Evolutionary conservation across 1,140 invertebrate genomes (phyloP), one percentile per base, ranked within the genome.

Genomic region (Atta texana): DNA sequence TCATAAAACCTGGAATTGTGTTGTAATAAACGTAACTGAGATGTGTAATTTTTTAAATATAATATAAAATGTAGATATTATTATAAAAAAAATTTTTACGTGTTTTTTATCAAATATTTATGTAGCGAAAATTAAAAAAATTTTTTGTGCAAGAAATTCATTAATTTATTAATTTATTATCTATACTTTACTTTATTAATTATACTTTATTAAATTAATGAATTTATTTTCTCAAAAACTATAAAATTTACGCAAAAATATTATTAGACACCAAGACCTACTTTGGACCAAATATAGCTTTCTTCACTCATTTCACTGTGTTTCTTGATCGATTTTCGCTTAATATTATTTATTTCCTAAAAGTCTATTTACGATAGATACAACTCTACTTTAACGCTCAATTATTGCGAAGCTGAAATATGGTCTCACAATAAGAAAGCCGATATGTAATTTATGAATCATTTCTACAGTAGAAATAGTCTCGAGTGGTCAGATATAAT

Each of bases 401-500:
- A 51, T 51, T 34, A 57, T 18, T 16, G 18, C 39, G 2, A 78
- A 44, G 14, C 49, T 21, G 44, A 55, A 39, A 39, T 71, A 24
- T 4, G 14, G 10, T 55, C 34, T 68, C 6, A 31, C 49, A 53
- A 16, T 31, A 55, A 14, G n/a, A 69, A 55, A 69, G 14, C 5
- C 10, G 39, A 78, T 66, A 34, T 16, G 2, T 80, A 55, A 69
- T 69, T 68, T 69, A 80, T 39, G 63, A 69, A 24, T 6, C 64
- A 31, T 57, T 63, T 39, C 63, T 31, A 71, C 31, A 51, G 59
- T 34, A 31, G 39, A 66, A 78, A 66, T 31, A 55, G 64, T 51
- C 49, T n/a, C 64, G 64, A 71, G 21, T 57, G 21, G 49, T 59
- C 53, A 72, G 53, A 53, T 24, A 5, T 34, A 6, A 53, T 14